Evolutionary conservation across 1,140 invertebrate genomes (phyloP), one percentile per base, ranked within the genome.

Genomic region (Steinernema khuongi): DNA sequence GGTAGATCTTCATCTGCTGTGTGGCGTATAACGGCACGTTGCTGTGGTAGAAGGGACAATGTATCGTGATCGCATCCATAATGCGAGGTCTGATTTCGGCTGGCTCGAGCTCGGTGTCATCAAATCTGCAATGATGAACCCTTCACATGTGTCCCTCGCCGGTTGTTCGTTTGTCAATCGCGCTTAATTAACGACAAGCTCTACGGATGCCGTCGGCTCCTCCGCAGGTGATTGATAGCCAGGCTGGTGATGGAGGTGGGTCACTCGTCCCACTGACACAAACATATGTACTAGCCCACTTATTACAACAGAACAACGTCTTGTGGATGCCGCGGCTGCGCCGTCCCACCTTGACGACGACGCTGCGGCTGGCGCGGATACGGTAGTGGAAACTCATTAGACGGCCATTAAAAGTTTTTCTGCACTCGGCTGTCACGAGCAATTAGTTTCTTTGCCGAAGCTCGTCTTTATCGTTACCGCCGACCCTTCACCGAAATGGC

Each of bases 301-400:
- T 60, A 60, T 60, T 60, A 60, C 50, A 60, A 60, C 50, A 60
- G 50, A 60, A 60, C 50, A 60, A 60, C 50, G n/a, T 60, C 50
- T 60, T 60, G 50, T 60, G 2, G 50, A 22, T 60, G 50, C 50
- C 50, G 50, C 50, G 4, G 50, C 19, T 22, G 50, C 14, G 14
- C 14, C 11, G 4, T 4, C 50, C 11, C 50, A 60, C 50, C 50
- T 41, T 41, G 36, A 60, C 22, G 50, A 26, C 19, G n/a, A 22
- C 50, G 22, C 50, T 60, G 50, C 50, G 50, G 50, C 50, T 60
- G 50, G 50, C 50, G n/a, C n/a, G 26, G 50, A 60, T 60, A 60
- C 50, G 50, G 50, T 60, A 60, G 50, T 26, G 4, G 19, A 60
- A 60, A 60, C 50, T 7, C 50, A 60, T 60, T 60, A 60, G 50